Conservation (phyloP, 2,113 vertebrate species). For the Sinosuthora webbiana region DNA sequence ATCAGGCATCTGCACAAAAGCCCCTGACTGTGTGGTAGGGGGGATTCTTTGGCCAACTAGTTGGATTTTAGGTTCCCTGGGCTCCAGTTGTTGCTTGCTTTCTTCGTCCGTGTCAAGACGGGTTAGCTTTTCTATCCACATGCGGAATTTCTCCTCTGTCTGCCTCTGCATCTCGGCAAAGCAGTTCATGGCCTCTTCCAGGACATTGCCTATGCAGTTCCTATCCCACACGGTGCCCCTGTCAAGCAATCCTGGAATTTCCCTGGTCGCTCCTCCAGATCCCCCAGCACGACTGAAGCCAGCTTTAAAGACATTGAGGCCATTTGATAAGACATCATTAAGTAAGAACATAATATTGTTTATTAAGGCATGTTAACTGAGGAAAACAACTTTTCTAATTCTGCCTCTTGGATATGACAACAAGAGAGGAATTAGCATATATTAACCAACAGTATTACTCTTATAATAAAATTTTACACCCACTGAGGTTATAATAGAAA, state of each 20-base stretch:
- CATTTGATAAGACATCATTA: constrained; percentile 85
- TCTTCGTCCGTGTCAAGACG: constrained; percentile 85
- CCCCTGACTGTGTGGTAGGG: constrained; percentile 74
- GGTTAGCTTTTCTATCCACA: constrained; percentile 91
- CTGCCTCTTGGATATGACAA: background rate
- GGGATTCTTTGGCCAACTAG: constrained; percentile 72
- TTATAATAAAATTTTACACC: background rate
- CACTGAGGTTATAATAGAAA: background rate
- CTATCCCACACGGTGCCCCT: constrained; percentile 85
- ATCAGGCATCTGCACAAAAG: constrained; percentile 80
- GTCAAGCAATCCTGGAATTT: constrained; percentile 88
- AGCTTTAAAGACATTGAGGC: constrained; percentile 97
- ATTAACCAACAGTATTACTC: constrained; percentile 6
- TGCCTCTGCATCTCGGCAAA: constrained; percentile 92
- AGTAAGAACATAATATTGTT: constrained; percentile 62
- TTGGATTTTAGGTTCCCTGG: constrained; percentile 77
- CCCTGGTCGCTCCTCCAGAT: constrained; percentile 83
- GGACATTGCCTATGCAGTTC: constrained; percentile 88
- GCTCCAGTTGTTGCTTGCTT: constrained; percentile 83
- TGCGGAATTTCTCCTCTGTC: constrained; percentile 88
- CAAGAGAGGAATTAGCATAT: background rate
- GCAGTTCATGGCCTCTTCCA: constrained; percentile 92
- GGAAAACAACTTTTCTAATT: constrained; percentile 59
- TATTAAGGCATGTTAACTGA: constrained; percentile 70
- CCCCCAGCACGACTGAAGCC: constrained; percentile 85